A percentile compares a stretch with the other conserved stretches of the same genome.
Evolutionary conservation across 2,888 invertebrate genomes (phyloP).

Genomic region (Emmelina monodactyla): DNA sequence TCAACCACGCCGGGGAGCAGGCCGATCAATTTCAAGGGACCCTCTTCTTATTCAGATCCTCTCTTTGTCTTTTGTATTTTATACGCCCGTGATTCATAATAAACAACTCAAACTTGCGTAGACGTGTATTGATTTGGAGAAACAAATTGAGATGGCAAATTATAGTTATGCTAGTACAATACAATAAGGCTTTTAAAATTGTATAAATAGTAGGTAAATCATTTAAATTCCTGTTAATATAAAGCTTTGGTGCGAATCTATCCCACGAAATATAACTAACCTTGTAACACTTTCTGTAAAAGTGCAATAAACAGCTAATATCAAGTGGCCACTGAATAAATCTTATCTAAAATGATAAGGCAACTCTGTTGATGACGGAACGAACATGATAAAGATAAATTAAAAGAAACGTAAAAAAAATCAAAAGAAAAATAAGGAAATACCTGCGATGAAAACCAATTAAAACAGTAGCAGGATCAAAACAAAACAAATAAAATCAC

Average conservation of each 20-base stretch:
- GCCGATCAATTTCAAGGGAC: slow-evolving; percentile 61
- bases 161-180: too few relatives aligned
- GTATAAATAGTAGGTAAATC: too few relatives aligned
- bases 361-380: slow-evolving; percentile 50
- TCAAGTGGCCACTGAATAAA: not conserved
- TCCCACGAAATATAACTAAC: too few relatives aligned
- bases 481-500: slow-evolving; percentile 50
- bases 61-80: slow-evolving; percentile 57
- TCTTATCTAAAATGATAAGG: slow-evolving; percentile 27
- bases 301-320: too few relatives aligned
- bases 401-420: slow-evolving; percentile 16
- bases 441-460: slow-evolving; percentile 42
- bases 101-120: slow-evolving; percentile 21
- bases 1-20: slow-evolving; percentile 53
- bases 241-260: too few relatives aligned
- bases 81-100: slow-evolving; percentile 51
- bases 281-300: too few relatives aligned
- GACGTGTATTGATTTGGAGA: slow-evolving; percentile 8
- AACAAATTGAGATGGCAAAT: too few relatives aligned
- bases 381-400: slow-evolving; percentile 17
- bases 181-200: too few relatives aligned
- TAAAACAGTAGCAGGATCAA: slow-evolving; percentile 32
- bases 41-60: slow-evolving; percentile 59
- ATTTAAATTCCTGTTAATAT: too few relatives aligned
- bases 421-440: slow-evolving; percentile 21